phyloP scores from a whole-genome alignment of 2,797 vertebrate species.

The Triplophysa yarkandensis region DNA sequence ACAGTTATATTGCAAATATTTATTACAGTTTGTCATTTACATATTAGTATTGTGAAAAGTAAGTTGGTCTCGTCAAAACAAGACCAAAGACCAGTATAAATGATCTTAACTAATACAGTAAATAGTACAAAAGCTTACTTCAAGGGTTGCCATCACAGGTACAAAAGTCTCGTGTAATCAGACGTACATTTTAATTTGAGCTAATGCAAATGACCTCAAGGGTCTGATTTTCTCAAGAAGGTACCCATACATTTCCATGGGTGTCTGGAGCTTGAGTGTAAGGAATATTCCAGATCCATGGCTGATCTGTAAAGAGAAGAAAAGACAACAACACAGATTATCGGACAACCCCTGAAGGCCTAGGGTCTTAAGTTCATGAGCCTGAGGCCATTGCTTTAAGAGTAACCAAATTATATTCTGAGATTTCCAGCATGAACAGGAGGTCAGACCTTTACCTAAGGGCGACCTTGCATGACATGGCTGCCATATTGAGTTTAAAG shows the following conservation, averaged over 20 bases:
- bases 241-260: constrained; percentile 94
- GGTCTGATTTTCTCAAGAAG: constrained; percentile 73
- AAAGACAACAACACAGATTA: constrained; percentile 30
- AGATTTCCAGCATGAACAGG: not conserved
- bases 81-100: not conserved
- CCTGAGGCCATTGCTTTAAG: not conserved
- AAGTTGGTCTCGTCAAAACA: not conserved
- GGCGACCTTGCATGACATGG: constrained; percentile 2
- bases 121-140: not conserved
- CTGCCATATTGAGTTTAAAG: not conserved
- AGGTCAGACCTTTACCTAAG: not conserved
- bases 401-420: not conserved
- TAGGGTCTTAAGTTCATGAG: not conserved
- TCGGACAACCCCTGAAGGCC: not conserved
- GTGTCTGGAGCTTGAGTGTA: constrained; percentile 88
- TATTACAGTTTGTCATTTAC: not conserved
- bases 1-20: not conserved
- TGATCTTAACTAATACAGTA: not conserved
- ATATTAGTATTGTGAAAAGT: not conserved
- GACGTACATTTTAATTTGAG: not conserved
- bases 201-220: constrained; percentile 6
- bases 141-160: not conserved
- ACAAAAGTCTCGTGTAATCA: not conserved
- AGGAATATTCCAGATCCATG: constrained; percentile 98
- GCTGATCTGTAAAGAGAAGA: constrained; percentile 80